Evolutionary conservation across 2,797 vertebrate species (phyloP), one percentile per base, ranked within the genome.

Genomic region (Sebastes glaucus): DNA sequence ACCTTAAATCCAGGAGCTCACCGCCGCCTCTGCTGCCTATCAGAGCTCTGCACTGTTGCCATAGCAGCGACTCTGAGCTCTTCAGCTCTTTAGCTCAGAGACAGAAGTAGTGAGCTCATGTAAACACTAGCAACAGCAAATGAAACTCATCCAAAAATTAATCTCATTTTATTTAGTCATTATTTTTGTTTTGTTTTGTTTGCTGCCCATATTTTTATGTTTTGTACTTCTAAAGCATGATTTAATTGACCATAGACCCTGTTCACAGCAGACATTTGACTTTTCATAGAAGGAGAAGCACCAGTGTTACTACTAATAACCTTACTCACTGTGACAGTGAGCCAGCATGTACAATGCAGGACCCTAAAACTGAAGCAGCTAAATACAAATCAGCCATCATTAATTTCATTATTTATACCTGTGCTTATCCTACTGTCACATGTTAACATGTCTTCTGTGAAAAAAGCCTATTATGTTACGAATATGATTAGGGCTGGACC

Each of bases 11-110:
- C 69, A 42, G 49, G 22, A 3, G 78, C 82, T 85, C 72, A 10
- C 77, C 67, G 5, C 46, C 60, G 71, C 77, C 65, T 65, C n/a
- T 62, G 46, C 78, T 65, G 79, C 78, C 67, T 66, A 56, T 87
- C 81, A 67, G 32, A 80, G 71, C 60, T 61, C 85, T 72, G 71
- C 78, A 75, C 82, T 79, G 88, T 89, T 91, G 78, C 91, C 80
- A 88, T 86, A 78, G 87, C 85, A 90, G 85, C 86, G 3, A 82
- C 67, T 79, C 68, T 57, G 63, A 77, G 81, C 74, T 84, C 72
- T 71, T 76, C 63, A 70, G 77, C 77, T 73, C 70, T 73, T 79
- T 27, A 73, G 59, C 73, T 63, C 72, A 63, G 62, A 73, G 81
- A 80, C 64, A 84, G 53, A 74, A 64, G 69, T 62, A 32, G 76